A percentile compares a stretch with the other conserved stretches of the same genome.
Conservation (phyloP, 2,113 vertebrate species). For the Dryoscopus gambensis region DNA sequence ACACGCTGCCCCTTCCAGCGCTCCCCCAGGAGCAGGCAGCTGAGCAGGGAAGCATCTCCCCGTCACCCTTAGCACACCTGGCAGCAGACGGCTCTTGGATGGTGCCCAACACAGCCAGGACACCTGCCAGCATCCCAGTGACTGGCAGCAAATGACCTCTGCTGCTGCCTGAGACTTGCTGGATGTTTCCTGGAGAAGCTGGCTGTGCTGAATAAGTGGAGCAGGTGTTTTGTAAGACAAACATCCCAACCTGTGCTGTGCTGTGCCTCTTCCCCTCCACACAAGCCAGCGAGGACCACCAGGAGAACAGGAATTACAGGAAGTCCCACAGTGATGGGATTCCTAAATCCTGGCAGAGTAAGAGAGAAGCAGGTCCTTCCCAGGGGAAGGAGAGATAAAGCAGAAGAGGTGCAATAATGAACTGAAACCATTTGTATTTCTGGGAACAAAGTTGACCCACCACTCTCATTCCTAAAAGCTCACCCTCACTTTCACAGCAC, state of each 20-base stretch:
- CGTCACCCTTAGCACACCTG: not conserved
- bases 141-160: not conserved
- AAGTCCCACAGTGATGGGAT: not conserved
- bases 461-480: not conserved
- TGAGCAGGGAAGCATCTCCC: not conserved
- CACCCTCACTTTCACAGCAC: not conserved
- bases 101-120: not conserved
- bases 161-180: not conserved
- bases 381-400: not conserved
- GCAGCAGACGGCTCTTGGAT: not conserved
- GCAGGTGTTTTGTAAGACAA: accelerated
- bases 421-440: not conserved
- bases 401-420: not conserved
- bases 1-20: accelerated
- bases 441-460: not conserved
- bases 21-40: not conserved
- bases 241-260: not conserved
- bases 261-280: not conserved
- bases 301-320: not conserved
- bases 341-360: not conserved
- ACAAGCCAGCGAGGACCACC: not conserved
- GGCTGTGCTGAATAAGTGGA: not conserved
- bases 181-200: not conserved
- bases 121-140: not conserved
- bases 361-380: not conserved